phyloP scores from a whole-genome alignment of 2,113 vertebrate genomes.

The Cheilinus undulatus region DNA sequence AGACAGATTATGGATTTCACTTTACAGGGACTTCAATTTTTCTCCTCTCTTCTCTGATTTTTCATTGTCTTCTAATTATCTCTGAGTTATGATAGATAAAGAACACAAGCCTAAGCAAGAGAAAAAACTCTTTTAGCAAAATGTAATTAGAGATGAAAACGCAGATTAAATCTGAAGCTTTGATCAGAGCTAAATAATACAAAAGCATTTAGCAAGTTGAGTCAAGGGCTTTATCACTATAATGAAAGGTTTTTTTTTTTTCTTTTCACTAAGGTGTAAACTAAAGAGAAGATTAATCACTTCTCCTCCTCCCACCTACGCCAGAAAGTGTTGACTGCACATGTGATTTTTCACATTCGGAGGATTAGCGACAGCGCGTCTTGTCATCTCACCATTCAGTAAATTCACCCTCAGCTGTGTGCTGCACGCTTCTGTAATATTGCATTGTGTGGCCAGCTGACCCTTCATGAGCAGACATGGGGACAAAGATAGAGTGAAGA shows the following conservation, averaged over 20 bases:
- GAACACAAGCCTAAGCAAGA: too few relatives aligned
- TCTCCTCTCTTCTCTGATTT: too few relatives aligned
- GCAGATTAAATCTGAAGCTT: neutral
- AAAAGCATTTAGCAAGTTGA: neutral
- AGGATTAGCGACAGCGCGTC: conserved; percentile 18
- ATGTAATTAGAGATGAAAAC: neutral
- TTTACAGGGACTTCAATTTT: too few relatives aligned
- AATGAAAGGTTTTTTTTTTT: neutral
- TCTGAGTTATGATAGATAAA: neutral
- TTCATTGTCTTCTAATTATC: neutral
- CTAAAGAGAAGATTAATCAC: neutral
- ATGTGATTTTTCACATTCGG: conserved; percentile 31
- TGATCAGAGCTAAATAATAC: neutral
- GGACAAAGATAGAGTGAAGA: conserved; percentile 17
- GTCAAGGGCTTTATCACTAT: neutral
- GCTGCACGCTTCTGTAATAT: neutral
- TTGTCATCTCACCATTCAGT: neutral
- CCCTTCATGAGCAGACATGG: conserved; percentile 14
- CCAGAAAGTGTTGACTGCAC: conserved; percentile 1
- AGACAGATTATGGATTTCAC: too few relatives aligned
- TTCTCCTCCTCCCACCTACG: neutral
- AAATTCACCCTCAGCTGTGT: conserved; percentile 25
- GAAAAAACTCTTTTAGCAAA: too few relatives aligned
- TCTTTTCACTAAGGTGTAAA: conserved; percentile 14
- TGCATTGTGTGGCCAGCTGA: conserved; percentile 24